Conservation (phyloP, 1,140 invertebrate genomes). For the Pararge aegeria region DNA sequence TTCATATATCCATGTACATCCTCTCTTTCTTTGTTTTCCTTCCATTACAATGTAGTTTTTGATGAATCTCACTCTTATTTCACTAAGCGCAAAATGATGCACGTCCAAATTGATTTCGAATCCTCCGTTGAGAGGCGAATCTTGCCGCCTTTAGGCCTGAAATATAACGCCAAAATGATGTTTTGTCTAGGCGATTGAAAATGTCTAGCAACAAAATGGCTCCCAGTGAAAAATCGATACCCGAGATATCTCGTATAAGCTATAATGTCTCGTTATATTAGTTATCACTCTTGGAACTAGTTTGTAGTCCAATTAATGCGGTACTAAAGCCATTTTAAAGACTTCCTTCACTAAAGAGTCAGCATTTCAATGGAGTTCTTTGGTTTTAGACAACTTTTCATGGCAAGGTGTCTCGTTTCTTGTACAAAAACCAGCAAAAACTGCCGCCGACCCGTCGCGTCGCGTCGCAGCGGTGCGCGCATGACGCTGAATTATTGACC, state of each 20-base stretch:
- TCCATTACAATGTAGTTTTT: conserved; percentile 85
- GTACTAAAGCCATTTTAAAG: conserved; percentile 55
- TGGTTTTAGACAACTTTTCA: no score
- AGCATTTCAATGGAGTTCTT: background rate
- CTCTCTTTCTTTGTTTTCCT: conserved; percentile 87
- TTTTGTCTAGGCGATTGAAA: conserved; percentile 54
- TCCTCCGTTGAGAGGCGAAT: no score
- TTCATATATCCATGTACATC: conserved; percentile 88
- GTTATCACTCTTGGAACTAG: conserved; percentile 38
- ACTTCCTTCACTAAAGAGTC: conserved; percentile 3
- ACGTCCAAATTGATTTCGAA: conserved; percentile 90
- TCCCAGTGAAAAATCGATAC: conserved; percentile 45
- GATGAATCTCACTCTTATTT: conserved; percentile 90
- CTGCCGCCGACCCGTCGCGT: no score
- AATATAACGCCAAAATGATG: no score
- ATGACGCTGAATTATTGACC: no score
- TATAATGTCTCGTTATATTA: no score
- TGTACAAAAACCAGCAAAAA: no score
- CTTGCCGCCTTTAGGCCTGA: no score
- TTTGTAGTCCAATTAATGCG: conserved; percentile 53
- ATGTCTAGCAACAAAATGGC: conserved; percentile 55
- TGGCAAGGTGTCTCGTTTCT: no score
- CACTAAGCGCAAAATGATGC: conserved; percentile 90
- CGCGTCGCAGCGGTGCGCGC: no score
- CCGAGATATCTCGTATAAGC: no score